Evolutionary conservation across 1,140 invertebrate genomes (phyloP).

Genomic region (Caenorhabditis tropicalis): DNA sequence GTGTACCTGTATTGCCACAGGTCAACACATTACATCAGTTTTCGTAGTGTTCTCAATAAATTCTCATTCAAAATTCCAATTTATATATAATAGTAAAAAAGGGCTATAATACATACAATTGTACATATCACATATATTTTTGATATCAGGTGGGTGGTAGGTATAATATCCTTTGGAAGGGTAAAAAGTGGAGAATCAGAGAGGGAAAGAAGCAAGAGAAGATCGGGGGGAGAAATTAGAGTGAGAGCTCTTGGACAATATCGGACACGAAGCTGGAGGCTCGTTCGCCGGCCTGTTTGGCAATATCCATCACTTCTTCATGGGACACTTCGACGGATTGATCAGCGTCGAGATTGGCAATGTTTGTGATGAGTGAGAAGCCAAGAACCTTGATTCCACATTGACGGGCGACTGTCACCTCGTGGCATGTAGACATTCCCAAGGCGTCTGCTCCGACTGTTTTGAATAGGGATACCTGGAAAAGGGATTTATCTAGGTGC

Average conservation of each 20-base stretch:
- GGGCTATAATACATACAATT: background rate
- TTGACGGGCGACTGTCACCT: constrained; percentile 75
- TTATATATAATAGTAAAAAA: too few species aligned
- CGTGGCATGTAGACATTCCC: constrained; percentile 75
- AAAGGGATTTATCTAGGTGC: background rate
- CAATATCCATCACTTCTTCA: constrained; percentile 65
- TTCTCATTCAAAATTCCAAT: too few species aligned
- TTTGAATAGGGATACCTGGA: constrained; percentile 67
- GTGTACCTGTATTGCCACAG: too few species aligned
- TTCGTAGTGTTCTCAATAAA: too few species aligned
- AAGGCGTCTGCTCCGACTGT: constrained; percentile 73
- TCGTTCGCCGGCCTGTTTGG: constrained; percentile 58
- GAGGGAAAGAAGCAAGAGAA: background rate
- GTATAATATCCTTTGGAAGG: background rate
- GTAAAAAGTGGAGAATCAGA: background rate
- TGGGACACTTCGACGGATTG: constrained; percentile 67
- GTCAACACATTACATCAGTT: too few species aligned
- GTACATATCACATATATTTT: background rate
- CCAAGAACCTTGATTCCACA: constrained; percentile 74
- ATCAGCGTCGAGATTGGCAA: constrained; percentile 66
- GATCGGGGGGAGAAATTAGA: background rate
- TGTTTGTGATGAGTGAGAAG: constrained; percentile 75
- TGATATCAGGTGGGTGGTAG: background rate
- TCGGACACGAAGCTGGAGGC: constrained; percentile 61
- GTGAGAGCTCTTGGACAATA: constrained; percentile 52